phyloP scores from a whole-genome alignment of 2,797 vertebrate genomes.

The Pteronotus mesoamericanus region DNA sequence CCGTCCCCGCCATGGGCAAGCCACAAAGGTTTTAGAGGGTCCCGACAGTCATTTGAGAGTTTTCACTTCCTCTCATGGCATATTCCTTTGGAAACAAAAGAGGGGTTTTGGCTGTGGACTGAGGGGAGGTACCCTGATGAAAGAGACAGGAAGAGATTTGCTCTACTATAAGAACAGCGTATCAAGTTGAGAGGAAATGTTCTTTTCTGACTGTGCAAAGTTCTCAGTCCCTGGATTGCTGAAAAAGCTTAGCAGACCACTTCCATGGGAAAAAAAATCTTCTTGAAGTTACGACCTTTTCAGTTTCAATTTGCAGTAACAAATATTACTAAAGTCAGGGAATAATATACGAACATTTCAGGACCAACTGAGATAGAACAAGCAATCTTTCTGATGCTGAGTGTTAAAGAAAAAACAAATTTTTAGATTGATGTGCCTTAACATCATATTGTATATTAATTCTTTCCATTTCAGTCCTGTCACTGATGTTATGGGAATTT shows the following conservation, averaged over 20 bases:
- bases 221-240: background rate
- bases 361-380: background rate
- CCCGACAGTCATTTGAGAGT: background rate
- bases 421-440: background rate
- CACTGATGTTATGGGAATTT: background rate
- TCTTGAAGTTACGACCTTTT: background rate
- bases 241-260: background rate
- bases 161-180: background rate
- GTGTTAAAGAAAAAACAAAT: background rate
- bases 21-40: background rate
- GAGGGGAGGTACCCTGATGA: background rate
- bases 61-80: background rate
- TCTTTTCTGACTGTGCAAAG: background rate
- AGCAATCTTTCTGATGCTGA: background rate
- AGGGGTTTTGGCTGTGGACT: background rate
- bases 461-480: slow-evolving; percentile 1
- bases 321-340: background rate
- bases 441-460: background rate
- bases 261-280: background rate
- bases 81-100: slow-evolving; percentile 4
- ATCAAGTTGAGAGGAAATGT: background rate
- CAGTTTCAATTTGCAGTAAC: background rate
- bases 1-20: background rate
- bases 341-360: background rate
- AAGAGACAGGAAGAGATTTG: background rate